Percentiles rank a stretch among this genome's conserved stretches.
These are phyloP conservation scores for Agriopis marginaria DNA, from an alignment of 2,888 invertebrate species.

Conservation along the genomic window DNA sequence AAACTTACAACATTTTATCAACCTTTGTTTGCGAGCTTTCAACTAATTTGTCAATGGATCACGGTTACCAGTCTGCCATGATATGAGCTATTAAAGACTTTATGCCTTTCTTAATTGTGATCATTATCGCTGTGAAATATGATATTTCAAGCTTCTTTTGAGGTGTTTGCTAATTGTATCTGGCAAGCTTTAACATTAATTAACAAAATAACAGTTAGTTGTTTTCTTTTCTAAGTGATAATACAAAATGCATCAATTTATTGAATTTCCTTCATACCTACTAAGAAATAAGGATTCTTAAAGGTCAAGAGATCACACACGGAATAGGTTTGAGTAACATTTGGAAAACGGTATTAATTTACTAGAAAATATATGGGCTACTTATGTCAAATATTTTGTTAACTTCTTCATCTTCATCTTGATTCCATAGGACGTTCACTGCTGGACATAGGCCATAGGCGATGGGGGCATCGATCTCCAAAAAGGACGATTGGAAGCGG, in stretches of 20 bases:
- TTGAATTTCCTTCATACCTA: too few species aligned
- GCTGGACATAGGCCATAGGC: too few species aligned
- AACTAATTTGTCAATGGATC: background rate
- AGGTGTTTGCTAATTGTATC: constrained; percentile 12
- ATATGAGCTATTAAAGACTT: constrained; percentile 53
- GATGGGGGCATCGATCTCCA: too few species aligned
- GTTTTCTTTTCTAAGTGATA: background rate
- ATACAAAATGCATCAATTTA: background rate
- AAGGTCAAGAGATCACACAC: background rate
- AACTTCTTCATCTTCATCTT: too few species aligned
- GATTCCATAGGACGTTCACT: too few species aligned
- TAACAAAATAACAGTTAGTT: background rate
- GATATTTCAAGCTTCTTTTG: constrained; percentile 40
- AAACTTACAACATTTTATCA: background rate
- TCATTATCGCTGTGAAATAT: constrained; percentile 40
- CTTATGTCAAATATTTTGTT: constrained; percentile 1
- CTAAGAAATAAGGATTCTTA: too few species aligned
- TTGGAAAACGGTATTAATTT: background rate
- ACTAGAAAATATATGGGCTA: background rate
- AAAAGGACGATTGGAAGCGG: too few species aligned
- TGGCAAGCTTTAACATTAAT: background rate
- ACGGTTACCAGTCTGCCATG: constrained; percentile 47
- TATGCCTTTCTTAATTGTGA: constrained; percentile 33
- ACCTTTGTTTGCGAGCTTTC: background rate
- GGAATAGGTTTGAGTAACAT: background rate